phyloP scores from a whole-genome alignment of 1,140 invertebrate genomes.

The Hestina assimilis region DNA sequence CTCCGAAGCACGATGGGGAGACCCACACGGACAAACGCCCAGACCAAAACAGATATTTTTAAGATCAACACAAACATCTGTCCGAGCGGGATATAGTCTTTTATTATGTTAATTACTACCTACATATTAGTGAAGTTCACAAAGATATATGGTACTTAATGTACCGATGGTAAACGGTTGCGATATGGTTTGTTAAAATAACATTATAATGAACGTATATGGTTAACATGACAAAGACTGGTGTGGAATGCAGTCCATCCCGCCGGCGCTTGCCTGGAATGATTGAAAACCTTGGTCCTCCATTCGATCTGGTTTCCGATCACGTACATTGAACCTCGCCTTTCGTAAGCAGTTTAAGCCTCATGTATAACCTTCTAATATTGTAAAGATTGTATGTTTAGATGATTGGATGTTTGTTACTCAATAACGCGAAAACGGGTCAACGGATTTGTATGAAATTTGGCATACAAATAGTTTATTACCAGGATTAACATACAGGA shows the following conservation, averaged over 20 bases:
- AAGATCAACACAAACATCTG: too few relatives aligned
- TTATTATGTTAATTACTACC: slow-evolving; percentile 5
- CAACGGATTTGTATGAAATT: too few relatives aligned
- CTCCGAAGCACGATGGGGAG: too few relatives aligned
- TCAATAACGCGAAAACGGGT: too few relatives aligned
- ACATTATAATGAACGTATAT: slow-evolving; percentile 61
- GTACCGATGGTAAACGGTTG: slow-evolving; percentile 26
- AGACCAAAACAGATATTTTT: too few relatives aligned
- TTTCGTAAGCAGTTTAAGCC: background rate
- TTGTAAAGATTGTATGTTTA: too few relatives aligned
- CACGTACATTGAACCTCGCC: slow-evolving; percentile 42
- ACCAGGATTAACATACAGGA: too few relatives aligned
- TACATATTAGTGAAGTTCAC: slow-evolving; percentile 1
- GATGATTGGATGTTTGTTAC: too few relatives aligned
- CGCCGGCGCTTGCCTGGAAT: slow-evolving; percentile 20
- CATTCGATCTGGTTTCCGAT: slow-evolving; percentile 55
- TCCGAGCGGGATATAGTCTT: slow-evolving; percentile 1
- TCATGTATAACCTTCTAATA: too few relatives aligned
- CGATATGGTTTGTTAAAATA: slow-evolving; percentile 67
- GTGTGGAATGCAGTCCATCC: slow-evolving; percentile 45
- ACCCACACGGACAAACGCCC: too few relatives aligned
- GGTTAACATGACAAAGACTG: slow-evolving; percentile 65
- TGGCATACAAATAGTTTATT: too few relatives aligned
- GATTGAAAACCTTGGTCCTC: slow-evolving; percentile 48
- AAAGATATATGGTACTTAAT: slow-evolving; percentile 21